These are phyloP conservation scores for Microchirus variegatus DNA, from an alignment of 2,797 vertebrate genomes.

Conservation along the genomic window DNA sequence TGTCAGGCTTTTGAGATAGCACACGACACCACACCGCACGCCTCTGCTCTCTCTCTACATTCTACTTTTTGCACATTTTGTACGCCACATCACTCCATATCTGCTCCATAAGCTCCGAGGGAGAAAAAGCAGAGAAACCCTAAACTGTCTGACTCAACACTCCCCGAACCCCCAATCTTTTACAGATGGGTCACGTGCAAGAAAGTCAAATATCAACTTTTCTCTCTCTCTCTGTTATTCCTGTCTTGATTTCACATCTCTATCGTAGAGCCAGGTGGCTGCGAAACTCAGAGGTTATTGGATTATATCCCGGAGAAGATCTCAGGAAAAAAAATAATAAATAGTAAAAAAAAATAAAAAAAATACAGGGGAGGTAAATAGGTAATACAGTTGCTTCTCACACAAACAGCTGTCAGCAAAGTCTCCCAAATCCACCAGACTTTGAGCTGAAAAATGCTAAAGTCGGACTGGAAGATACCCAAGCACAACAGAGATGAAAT, in stretches of 20 bases:
- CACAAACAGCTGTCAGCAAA: slow-evolving; percentile 46
- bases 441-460: slow-evolving; percentile 14
- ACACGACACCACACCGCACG: slow-evolving; percentile 25
- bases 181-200: slow-evolving; percentile 28
- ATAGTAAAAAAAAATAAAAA: not conserved
- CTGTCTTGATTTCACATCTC: slow-evolving; percentile 13
- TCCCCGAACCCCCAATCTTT: slow-evolving; percentile 32
- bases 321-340: too few relatives aligned
- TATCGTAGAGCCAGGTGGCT: too few relatives aligned
- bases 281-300: slow-evolving; percentile 1
- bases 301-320: slow-evolving; percentile 21
- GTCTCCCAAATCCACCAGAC: slow-evolving; percentile 31
- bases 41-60: slow-evolving; percentile 18
- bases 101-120: not conserved
- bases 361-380: slow-evolving; percentile 13
- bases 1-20: slow-evolving; percentile 26
- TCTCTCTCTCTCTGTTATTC: slow-evolving; percentile 32
- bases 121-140: slow-evolving; percentile 9
- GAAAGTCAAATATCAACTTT: slow-evolving; percentile 29
- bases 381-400: slow-evolving; percentile 35
- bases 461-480: slow-evolving; percentile 49
- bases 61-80: slow-evolving; percentile 15
- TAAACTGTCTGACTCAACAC: slow-evolving; percentile 51
- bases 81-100: slow-evolving; percentile 18
- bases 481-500: slow-evolving; percentile 45